phyloP scores from a whole-genome alignment of 2,797 vertebrate genomes.

The Hydrolagus colliei region DNA sequence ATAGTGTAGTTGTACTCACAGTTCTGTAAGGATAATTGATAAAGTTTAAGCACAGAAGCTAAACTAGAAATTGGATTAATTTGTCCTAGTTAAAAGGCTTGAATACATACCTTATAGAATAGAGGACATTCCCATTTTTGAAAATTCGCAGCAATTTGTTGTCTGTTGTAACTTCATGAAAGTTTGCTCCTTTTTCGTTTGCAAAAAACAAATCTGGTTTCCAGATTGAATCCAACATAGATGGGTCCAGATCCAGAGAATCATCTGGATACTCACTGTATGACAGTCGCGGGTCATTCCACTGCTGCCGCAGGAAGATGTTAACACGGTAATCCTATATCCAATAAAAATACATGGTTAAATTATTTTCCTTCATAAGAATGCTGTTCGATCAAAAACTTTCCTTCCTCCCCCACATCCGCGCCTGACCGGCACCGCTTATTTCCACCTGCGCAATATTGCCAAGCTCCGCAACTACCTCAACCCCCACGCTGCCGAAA shows the following conservation, averaged over 20 bases:
- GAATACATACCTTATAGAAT: constrained; percentile 78
- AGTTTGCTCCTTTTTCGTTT: constrained; percentile 94
- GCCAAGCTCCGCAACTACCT: too few relatives aligned
- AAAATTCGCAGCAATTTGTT: constrained; percentile 91
- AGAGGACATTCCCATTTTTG: constrained; percentile 92
- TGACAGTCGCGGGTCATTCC: constrained; percentile 88
- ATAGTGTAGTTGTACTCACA: neutral
- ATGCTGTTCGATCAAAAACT: too few relatives aligned
- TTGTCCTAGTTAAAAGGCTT: neutral
- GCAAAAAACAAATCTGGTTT: constrained; percentile 95
- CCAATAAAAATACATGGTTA: neutral
- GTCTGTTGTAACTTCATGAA: constrained; percentile 93
- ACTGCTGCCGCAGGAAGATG: constrained; percentile 92
- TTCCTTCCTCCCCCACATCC: too few relatives aligned
- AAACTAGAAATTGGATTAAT: too few relatives aligned
- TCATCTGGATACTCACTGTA: constrained; percentile 93
- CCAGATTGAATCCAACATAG: constrained; percentile 96
- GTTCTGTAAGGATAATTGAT: too few relatives aligned
- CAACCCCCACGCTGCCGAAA: too few relatives aligned
- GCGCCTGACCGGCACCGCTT: too few relatives aligned
- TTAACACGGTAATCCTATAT: constrained; percentile 87
- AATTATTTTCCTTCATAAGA: neutral
- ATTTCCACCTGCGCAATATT: too few relatives aligned
- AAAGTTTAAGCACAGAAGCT: too few relatives aligned
- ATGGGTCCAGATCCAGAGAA: constrained; percentile 87